A percentile compares a stretch with the other conserved stretches of the same genome.
Conservation (phyloP, 2,113 vertebrate species). For the Catagonus wagneri region DNA sequence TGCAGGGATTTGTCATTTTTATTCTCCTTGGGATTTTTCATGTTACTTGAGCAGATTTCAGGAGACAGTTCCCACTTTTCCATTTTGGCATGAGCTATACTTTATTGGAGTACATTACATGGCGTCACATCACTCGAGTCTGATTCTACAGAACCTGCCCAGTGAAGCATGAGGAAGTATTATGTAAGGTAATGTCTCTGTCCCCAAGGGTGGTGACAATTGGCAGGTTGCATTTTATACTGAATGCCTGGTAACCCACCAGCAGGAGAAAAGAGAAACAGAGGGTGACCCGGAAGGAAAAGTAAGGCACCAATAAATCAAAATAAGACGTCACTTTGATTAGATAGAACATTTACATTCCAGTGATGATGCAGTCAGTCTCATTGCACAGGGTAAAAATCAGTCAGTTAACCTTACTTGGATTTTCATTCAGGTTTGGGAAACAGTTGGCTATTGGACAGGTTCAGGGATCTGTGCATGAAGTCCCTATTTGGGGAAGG, state of each 20-base stretch:
- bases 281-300: conserved; percentile 55
- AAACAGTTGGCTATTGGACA: conserved; percentile 24
- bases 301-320: conserved; percentile 51
- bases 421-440: conserved; percentile 48
- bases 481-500: neutral
- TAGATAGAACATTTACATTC: conserved; percentile 57
- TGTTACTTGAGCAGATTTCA: neutral
- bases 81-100: conserved; percentile 25
- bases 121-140: neutral
- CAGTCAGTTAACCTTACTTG: neutral
- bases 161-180: neutral
- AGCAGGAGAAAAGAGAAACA: conserved; percentile 49
- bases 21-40: conserved; percentile 61
- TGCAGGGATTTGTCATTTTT: conserved; percentile 50
- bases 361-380: conserved; percentile 40
- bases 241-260: conserved; percentile 18
- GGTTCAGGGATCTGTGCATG: neutral
- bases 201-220: conserved; percentile 7
- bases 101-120: neutral
- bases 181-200: conserved; percentile 28
- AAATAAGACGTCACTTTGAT: conserved; percentile 65
- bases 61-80: conserved; percentile 47
- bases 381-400: conserved; percentile 21
- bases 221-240: conserved; percentile 62
- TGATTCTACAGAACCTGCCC: neutral